Conservation (phyloP, 2,797 vertebrate species). For the Tragelaphus oryx region DNA sequence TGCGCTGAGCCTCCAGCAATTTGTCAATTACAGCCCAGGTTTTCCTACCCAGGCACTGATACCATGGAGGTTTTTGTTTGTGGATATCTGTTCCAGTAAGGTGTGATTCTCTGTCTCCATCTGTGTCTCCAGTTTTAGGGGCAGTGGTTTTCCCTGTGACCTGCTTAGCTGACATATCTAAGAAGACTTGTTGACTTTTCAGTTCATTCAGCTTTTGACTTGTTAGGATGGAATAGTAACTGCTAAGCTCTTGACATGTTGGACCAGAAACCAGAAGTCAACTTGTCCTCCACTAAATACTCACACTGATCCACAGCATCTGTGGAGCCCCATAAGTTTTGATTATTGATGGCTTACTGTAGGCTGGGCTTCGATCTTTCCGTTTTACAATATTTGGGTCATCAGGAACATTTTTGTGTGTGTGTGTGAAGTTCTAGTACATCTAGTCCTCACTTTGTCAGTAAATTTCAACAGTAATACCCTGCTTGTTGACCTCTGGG, state of each 20-base stretch:
- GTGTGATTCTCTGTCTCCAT: neutral
- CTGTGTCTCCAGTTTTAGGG: neutral
- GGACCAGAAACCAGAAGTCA: neutral
- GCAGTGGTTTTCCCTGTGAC: neutral
- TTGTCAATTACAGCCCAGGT: neutral
- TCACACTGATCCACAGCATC: neutral
- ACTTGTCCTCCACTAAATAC: neutral
- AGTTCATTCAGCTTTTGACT: neutral
- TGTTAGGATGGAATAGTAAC: neutral
- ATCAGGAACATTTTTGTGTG: neutral
- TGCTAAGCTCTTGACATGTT: neutral
- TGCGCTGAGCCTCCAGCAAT: neutral
- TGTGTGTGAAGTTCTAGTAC: neutral
- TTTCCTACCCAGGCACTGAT: neutral
- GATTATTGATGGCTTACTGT: neutral
- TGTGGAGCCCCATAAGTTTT: neutral
- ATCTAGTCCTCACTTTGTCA: slow-evolving; percentile 17
- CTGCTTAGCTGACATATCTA: neutral
- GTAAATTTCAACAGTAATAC: neutral
- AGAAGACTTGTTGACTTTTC: neutral
- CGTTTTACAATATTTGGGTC: neutral
- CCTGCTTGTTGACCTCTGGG: slow-evolving; percentile 24
- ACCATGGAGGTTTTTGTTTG: neutral
- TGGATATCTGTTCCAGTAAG: neutral
- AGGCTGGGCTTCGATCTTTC: neutral